Conservation (phyloP, 2,888 invertebrate genomes). For the Malthinus flaveolus region DNA sequence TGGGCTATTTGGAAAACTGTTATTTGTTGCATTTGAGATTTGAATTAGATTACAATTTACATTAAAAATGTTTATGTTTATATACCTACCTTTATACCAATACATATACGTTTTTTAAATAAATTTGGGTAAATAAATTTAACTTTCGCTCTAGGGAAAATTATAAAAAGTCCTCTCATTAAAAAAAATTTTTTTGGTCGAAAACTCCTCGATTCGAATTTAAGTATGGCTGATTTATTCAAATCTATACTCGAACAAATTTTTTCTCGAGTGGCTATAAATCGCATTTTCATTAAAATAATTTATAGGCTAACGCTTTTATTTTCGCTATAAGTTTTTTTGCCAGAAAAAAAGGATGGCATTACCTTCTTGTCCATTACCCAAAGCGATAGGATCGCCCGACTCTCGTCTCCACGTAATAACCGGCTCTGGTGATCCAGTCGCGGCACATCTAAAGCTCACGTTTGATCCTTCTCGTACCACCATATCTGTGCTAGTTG, state of each 20-base stretch:
- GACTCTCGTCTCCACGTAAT: constrained; percentile 88
- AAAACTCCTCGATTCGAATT: not conserved
- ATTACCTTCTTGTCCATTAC: constrained; percentile 71
- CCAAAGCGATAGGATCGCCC: constrained; percentile 71
- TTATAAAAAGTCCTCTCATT: too few relatives aligned
- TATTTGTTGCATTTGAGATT: constrained; percentile 8
- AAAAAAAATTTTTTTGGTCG: not conserved
- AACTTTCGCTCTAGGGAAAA: too few relatives aligned
- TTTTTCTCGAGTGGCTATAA: not conserved
- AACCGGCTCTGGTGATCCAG: constrained; percentile 84
- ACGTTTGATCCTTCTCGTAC: constrained; percentile 85
- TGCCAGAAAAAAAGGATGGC: not conserved
- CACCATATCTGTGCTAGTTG: constrained; percentile 82
- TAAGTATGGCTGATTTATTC: not conserved
- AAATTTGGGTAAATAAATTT: too few relatives aligned
- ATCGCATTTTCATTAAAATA: not conserved
- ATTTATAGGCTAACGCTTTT: not conserved
- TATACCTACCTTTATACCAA: not conserved
- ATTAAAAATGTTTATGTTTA: not conserved
- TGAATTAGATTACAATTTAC: constrained; percentile 1
- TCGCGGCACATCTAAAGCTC: constrained; percentile 83
- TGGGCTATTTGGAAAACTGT: constrained; percentile 5
- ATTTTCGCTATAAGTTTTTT: not conserved
- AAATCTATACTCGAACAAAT: not conserved
- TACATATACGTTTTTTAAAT: too few relatives aligned